Evolutionary conservation across 2,797 vertebrate genomes (phyloP).

Genomic region (Sebastes steindachneri): DNA sequence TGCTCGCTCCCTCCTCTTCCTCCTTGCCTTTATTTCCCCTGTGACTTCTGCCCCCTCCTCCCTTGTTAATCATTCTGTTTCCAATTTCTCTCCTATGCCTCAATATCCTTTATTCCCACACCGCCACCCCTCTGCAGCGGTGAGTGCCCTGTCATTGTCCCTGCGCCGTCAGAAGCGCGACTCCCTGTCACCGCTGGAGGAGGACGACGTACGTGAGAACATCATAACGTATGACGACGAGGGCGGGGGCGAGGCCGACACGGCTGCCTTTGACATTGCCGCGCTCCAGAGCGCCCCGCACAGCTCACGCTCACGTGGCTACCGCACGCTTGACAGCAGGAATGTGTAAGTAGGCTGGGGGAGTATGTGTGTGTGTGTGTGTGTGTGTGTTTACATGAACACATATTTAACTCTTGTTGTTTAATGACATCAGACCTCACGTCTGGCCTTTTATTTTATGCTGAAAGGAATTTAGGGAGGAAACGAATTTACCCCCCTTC

Average conservation of each 20-base stretch:
- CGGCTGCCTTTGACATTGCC: constrained; percentile 91
- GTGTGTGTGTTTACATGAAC: neutral
- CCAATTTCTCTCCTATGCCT: constrained; percentile 45
- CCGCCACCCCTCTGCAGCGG: constrained; percentile 67
- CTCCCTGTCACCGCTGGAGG: constrained; percentile 89
- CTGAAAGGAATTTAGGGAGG: constrained; percentile 3
- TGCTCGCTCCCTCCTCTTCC: constrained; percentile 38
- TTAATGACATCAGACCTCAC: constrained; percentile 26
- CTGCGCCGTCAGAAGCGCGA: constrained; percentile 91
- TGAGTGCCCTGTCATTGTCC: constrained; percentile 88
- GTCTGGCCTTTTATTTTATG: neutral
- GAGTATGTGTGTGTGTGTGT: neutral
- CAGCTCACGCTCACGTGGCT: constrained; percentile 78
- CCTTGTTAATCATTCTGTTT: constrained; percentile 58
- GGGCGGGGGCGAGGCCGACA: constrained; percentile 93
- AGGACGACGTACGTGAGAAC: constrained; percentile 93
- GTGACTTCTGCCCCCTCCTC: constrained; percentile 43
- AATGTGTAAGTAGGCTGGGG: constrained; percentile 77
- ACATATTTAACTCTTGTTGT: neutral
- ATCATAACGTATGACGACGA: constrained; percentile 96
- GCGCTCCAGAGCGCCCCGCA: constrained; percentile 90
- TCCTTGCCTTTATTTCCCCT: constrained; percentile 66
- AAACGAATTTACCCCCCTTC: constrained; percentile 7
- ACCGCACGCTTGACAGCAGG: constrained; percentile 85
- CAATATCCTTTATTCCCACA: constrained; percentile 21